phyloP scores from a whole-genome alignment of 2,113 vertebrate species.

The Osmerus eperlanus region DNA sequence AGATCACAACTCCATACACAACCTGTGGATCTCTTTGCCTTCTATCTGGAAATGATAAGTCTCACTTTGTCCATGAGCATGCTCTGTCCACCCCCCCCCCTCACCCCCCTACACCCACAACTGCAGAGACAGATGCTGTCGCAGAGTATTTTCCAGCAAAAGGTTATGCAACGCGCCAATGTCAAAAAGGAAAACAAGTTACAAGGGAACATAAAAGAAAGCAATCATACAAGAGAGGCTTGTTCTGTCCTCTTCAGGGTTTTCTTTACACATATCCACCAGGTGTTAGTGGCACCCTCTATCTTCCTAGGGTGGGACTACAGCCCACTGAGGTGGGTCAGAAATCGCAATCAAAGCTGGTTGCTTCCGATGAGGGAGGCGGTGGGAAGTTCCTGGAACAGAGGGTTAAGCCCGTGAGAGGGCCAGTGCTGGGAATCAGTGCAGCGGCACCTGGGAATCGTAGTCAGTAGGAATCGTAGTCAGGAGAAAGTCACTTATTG shows the following conservation, averaged over 20 bases:
- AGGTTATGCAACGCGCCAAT: too few relatives aligned
- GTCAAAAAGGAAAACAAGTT: background rate
- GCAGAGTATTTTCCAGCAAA: too few relatives aligned
- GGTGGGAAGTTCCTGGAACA: conserved; percentile 39
- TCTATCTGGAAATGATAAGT: too few relatives aligned
- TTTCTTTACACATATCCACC: background rate
- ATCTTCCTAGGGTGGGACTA: background rate
- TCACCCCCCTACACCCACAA: too few relatives aligned
- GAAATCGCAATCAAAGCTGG: conserved; percentile 3
- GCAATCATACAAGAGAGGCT: conserved; percentile 1
- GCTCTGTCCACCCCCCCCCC: too few relatives aligned
- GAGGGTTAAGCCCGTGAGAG: conserved; percentile 51
- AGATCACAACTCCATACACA: too few relatives aligned
- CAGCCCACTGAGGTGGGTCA: conserved; percentile 5
- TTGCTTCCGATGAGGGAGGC: conserved; percentile 14
- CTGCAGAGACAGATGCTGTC: too few relatives aligned
- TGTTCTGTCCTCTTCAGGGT: background rate
- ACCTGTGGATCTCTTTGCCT: too few relatives aligned
- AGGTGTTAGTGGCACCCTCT: background rate
- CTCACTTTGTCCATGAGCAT: too few relatives aligned
- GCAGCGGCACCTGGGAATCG: conserved; percentile 60
- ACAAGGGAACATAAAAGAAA: background rate
- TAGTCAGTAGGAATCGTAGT: conserved; percentile 38
- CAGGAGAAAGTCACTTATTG: conserved; percentile 52
- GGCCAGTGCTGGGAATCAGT: conserved; percentile 32